Conservation (phyloP, 37 sponge, comb jelly and placozoan genomes). For the Dysidea cf. avara region DNA sequence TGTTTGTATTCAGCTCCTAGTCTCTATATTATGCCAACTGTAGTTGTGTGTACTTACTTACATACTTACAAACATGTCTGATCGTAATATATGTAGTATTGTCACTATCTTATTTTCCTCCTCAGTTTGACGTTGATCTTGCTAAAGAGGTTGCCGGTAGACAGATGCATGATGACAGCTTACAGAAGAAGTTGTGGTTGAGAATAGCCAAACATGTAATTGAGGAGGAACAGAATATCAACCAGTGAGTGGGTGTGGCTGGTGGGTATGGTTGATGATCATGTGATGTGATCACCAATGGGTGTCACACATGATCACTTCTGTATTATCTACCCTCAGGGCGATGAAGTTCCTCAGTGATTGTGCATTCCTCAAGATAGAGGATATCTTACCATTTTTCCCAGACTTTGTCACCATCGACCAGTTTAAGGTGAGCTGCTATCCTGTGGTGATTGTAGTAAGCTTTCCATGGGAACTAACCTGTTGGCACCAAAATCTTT, state of each 20-base stretch:
- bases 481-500: no score
- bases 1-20: no score
- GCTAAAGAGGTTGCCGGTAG: slow-evolving; percentile 62
- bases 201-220: slow-evolving; percentile 89
- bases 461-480: no score
- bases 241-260: slow-evolving; percentile 33
- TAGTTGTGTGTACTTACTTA: not conserved
- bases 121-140: slow-evolving; percentile 66
- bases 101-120: slow-evolving; percentile 1
- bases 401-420: slow-evolving; percentile 92
- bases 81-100: not conserved
- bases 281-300: not conserved
- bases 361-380: slow-evolving; percentile 82
- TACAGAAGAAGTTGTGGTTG: slow-evolving; percentile 91
- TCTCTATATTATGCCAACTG: not conserved
- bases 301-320: not conserved
- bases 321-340: slow-evolving; percentile 15
- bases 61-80: not conserved
- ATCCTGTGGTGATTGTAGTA: not conserved
- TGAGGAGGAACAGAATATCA: slow-evolving; percentile 72
- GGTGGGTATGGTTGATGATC: not conserved
- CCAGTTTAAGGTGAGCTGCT: slow-evolving; percentile 74
- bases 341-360: slow-evolving; percentile 81
- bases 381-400: slow-evolving; percentile 96
- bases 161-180: slow-evolving; percentile 43